Base-by-base conservation (phyloP, 2,113 vertebrate genomes). In the Gyps fulvus region DNA sequence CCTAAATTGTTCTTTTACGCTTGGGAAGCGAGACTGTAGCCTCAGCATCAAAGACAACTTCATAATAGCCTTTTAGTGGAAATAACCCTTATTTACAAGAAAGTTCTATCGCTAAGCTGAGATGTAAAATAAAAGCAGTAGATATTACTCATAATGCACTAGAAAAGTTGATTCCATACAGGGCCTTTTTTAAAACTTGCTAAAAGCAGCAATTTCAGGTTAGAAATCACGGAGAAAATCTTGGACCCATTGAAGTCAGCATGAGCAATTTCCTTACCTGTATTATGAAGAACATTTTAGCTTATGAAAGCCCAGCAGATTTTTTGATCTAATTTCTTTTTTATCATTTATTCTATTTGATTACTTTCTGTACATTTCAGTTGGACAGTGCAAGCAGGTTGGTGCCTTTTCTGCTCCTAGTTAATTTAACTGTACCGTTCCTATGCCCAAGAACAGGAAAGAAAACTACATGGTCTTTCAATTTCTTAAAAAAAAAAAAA, bases 31-130 rank as follows among this genome's bases (percentile, higher is more conserved):
- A 76, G 83, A 55, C 63, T 87, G 87, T 72, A 83, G 93, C 83
- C 83, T 95, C 61, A 42, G 66, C 92, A 70, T 92, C 82, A 74
- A 76, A 94, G 95, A 93, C 63, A 97, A 90, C 42, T 90, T 91
- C 59, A 4, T 95, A 97, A 97, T 49, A 96, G 93, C 95, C 74
- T 97, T 96, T 95, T 82, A 95, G 95, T 83, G 89, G 89, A 94
- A 97, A 97, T 89, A 91, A 83, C 81, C 62, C 79, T 89, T 89
- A 78, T 96, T 96, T 97, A 91, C 91, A 83, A 81, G 70, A 31
- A 73, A 89, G 82, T 89, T 83, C 78, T 87, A 57, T 83, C 0
- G 1, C 92, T 76, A 43, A 85, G 89, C 42, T 87, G 66, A 74
- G 79, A 93, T 79, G 63, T 94, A 91, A 96, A 96, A 84, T 66